These are phyloP conservation scores for Amblyjoppa fuscipennis DNA, from an alignment of 2,888 invertebrate genomes.

Conservation along the genomic window DNA sequence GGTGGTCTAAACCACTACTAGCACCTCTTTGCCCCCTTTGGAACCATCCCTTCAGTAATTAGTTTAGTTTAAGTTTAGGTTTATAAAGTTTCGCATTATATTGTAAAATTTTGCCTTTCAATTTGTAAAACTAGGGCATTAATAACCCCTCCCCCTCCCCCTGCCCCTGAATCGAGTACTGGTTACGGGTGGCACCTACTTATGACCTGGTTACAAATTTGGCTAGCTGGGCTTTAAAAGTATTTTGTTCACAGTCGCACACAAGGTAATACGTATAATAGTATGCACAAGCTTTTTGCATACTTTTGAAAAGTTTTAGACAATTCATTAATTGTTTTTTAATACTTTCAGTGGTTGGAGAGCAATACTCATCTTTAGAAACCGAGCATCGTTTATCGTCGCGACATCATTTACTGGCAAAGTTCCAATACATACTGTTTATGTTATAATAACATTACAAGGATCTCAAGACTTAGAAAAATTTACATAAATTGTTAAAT, in stretches of 20 bases:
- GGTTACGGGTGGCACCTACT: constrained; percentile 97
- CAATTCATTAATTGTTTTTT: constrained; percentile 10
- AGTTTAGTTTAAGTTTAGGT: no score
- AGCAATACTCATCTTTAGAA: constrained; percentile 65
- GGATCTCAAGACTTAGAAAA: constrained; percentile 5
- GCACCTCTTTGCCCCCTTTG: no score
- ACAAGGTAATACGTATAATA: constrained; percentile 87
- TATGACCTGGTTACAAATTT: constrained; percentile 93
- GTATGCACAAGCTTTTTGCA: background rate
- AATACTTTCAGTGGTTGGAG: constrained; percentile 74
- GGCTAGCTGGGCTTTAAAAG: constrained; percentile 94
- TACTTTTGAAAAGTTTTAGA: background rate
- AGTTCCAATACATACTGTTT: constrained; percentile 41
- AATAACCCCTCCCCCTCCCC: no score
- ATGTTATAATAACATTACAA: constrained; percentile 54
- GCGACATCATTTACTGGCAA: constrained; percentile 28
- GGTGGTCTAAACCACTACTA: no score
- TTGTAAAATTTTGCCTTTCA: no score
- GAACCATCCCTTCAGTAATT: no score
- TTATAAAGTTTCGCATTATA: no score
- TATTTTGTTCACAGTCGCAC: constrained; percentile 90
- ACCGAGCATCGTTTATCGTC: constrained; percentile 13
- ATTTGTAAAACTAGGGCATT: no score
- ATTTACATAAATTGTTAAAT: constrained; percentile 44
- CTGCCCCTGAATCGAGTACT: constrained; percentile 95